phyloP scores from a whole-genome alignment of 2,888 invertebrate genomes.

The Troilus luridus region DNA sequence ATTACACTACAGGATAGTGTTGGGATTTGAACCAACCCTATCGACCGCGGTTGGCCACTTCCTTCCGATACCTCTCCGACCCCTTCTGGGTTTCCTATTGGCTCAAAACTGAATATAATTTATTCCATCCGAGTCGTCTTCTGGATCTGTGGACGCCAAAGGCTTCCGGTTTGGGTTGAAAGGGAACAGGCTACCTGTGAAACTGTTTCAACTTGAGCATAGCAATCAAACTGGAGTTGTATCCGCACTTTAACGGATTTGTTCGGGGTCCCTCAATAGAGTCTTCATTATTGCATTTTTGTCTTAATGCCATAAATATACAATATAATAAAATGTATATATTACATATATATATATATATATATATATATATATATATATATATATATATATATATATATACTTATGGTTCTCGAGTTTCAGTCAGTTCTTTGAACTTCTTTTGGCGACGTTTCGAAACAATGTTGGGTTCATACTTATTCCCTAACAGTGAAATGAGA shows the following conservation, averaged over 20 bases:
- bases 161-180: conserved; percentile 10
- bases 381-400: no score
- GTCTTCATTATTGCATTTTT: background rate
- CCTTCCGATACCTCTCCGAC: background rate
- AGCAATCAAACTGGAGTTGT: background rate
- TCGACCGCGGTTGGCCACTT: conserved; percentile 5
- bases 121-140: conserved; percentile 45
- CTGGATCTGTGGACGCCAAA: background rate
- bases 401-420: no score
- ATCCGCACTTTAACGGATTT: background rate
- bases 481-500: no score
- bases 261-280: background rate
- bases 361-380: no score
- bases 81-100: background rate
- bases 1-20: background rate
- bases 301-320: background rate
- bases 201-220: background rate
- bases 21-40: background rate
- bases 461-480: no score
- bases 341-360: no score
- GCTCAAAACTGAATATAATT: conserved; percentile 29
- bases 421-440: no score
- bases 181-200: conserved; percentile 11
- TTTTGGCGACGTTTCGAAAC: no score
- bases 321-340: background rate